phyloP scores from a whole-genome alignment of 2,888 invertebrate genomes.

The Lamellibrachia columna region DNA sequence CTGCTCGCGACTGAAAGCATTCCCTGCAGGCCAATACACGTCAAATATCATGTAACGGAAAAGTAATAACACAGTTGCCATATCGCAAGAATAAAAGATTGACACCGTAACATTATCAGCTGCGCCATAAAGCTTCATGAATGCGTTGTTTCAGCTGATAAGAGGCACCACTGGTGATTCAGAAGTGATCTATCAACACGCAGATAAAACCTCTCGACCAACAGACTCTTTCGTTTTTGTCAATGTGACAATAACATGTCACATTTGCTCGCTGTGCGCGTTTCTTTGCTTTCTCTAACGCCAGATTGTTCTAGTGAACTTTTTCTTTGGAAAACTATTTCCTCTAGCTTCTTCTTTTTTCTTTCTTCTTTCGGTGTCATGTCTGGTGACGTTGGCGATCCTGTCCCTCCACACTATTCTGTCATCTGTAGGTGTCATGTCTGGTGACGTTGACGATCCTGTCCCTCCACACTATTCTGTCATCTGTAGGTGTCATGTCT shows the following conservation, averaged over 20 bases:
- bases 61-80: background rate
- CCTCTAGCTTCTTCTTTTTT: too few species aligned
- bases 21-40: background rate
- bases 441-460: too few species aligned
- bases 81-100: background rate
- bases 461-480: too few species aligned
- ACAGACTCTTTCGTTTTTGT: background rate
- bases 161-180: background rate
- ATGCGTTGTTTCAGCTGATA: background rate
- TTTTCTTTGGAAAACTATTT: too few species aligned
- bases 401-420: too few species aligned
- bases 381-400: too few species aligned
- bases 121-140: background rate
- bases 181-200: slow-evolving; percentile 12
- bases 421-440: too few species aligned
- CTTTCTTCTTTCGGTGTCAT: too few species aligned
- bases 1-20: background rate
- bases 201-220: background rate
- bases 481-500: too few species aligned
- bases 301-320: too few species aligned
- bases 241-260: background rate
- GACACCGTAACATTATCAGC: background rate
- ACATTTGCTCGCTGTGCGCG: background rate
- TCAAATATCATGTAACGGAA: background rate
- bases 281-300: too few species aligned